Percentiles rank a stretch among this genome's conserved stretches.
Evolutionary conservation across 2,797 vertebrate species (phyloP).

Genomic region (Aratinga solstitialis): DNA sequence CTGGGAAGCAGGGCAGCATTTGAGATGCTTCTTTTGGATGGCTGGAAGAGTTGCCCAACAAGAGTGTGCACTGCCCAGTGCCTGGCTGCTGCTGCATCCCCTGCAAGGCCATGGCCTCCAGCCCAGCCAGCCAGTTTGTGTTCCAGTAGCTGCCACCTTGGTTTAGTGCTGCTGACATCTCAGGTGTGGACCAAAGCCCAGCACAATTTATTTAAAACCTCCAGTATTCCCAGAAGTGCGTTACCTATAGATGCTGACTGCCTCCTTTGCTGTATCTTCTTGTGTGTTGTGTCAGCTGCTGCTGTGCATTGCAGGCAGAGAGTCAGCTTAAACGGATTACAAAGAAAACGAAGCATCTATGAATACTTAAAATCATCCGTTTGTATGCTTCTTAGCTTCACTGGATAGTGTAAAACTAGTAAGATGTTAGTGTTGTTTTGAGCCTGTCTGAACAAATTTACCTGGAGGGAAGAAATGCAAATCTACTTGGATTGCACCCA

Average conservation of each 20-base stretch:
- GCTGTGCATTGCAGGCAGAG: background rate
- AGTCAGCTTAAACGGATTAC: background rate
- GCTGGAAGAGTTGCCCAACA: accelerated
- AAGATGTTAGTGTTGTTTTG: background rate
- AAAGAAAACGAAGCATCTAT: background rate
- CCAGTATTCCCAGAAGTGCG: background rate
- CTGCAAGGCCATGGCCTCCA: background rate
- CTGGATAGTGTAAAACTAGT: background rate
- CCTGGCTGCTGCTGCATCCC: background rate
- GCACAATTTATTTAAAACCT: background rate
- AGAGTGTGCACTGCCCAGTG: accelerated
- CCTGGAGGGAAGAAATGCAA: background rate
- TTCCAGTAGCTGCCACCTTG: background rate
- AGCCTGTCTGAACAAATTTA: background rate
- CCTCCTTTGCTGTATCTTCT: background rate
- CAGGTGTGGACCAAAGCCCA: background rate
- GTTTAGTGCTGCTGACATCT: background rate
- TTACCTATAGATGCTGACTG: background rate
- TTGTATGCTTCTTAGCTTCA: background rate
- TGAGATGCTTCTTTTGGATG: background rate
- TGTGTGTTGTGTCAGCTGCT: background rate
- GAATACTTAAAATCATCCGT: slow-evolving; percentile 18
- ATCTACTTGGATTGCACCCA: background rate
- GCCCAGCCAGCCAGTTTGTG: accelerated
- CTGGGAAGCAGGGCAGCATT: background rate